phyloP scores from a whole-genome alignment of 2,113 vertebrate species.

The Bolborhynchus lineola region DNA sequence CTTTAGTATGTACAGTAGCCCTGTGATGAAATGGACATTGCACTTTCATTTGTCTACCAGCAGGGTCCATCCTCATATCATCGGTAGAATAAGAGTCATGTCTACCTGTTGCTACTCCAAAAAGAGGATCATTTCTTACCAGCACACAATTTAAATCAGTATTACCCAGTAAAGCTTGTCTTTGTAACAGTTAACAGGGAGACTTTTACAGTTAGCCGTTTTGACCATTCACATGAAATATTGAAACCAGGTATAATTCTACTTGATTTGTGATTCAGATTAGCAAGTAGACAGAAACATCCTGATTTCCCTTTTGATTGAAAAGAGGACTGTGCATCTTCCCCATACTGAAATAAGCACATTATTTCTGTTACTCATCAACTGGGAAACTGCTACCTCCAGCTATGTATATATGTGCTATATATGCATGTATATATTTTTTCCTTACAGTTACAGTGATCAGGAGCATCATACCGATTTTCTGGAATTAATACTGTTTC shows the following conservation, averaged over 20 bases:
- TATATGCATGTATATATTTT: neutral
- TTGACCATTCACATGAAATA: neutral
- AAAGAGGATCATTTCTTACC: neutral
- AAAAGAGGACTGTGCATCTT: neutral
- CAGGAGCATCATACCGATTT: neutral
- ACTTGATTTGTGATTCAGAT: neutral
- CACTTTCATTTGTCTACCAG: neutral
- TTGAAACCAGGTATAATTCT: neutral
- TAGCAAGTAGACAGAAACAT: neutral
- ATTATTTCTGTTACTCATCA: neutral
- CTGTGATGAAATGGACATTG: neutral
- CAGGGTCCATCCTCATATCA: fast-evolving
- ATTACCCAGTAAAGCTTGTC: neutral
- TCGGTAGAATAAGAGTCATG: neutral
- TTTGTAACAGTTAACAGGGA: neutral
- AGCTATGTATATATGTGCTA: neutral
- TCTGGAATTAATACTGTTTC: conserved; percentile 2
- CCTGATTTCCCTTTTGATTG: neutral
- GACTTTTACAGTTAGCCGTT: neutral
- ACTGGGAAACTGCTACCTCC: neutral
- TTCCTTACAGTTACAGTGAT: neutral
- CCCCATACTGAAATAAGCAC: neutral
- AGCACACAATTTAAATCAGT: neutral
- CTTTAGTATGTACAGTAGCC: neutral
- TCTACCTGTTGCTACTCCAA: neutral